phyloP scores from a whole-genome alignment of 2,113 vertebrate genomes.

The Fukomys damarensis region DNA sequence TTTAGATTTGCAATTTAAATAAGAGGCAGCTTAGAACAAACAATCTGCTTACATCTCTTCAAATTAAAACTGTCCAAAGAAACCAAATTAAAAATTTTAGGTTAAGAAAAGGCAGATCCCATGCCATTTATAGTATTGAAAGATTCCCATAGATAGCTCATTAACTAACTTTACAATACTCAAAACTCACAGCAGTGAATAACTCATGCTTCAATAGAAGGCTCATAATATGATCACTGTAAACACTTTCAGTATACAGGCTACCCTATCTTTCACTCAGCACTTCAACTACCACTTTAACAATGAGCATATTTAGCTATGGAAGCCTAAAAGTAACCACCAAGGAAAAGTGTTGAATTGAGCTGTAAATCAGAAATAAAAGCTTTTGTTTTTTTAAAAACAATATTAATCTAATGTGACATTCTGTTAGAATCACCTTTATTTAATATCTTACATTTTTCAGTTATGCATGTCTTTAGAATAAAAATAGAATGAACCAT shows the following conservation, averaged over 20 bases:
- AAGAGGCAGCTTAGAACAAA: neutral
- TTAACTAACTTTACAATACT: constrained; percentile 60
- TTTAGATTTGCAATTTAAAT: constrained; percentile 65
- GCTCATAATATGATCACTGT: neutral
- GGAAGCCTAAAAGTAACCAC: constrained; percentile 48
- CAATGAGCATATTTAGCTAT: constrained; percentile 68
- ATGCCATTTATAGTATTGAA: constrained; percentile 41
- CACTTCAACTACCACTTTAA: constrained; percentile 29
- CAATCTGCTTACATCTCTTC: neutral
- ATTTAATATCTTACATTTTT: constrained; percentile 7
- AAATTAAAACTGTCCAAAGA: constrained; percentile 44
- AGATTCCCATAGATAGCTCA: constrained; percentile 37
- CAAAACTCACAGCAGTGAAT: constrained; percentile 48
- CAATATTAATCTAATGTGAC: neutral
- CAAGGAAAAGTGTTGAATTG: constrained; percentile 67
- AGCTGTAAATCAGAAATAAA: constrained; percentile 66
- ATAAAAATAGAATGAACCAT: constrained; percentile 60
- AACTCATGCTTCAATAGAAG: constrained; percentile 53
- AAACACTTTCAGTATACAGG: neutral
- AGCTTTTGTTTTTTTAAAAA: neutral
- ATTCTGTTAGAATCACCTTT: constrained; percentile 36
- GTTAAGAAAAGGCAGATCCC: neutral
- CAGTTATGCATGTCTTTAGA: neutral
- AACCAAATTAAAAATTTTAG: constrained; percentile 26
- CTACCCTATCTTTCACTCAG: constrained; percentile 59